Base-by-base conservation (phyloP, 2,888 invertebrate species). In the Chrysolina americana region DNA sequence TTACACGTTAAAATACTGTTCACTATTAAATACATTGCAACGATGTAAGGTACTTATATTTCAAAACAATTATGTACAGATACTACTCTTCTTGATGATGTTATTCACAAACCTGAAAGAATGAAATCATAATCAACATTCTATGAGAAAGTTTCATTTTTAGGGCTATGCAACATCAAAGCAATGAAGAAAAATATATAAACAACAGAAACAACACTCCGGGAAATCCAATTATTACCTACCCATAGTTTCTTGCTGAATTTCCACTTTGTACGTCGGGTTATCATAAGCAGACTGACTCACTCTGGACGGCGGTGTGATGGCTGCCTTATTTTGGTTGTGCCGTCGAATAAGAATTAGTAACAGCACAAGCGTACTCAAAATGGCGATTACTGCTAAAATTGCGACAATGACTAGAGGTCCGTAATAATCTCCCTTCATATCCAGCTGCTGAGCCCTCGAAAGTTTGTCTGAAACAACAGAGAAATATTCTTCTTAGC, bases 231-330 rank as follows among this genome's bases (percentile, higher is more conserved):
- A 21, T 53, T 0, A 13, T 19, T 3, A 81, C 88, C 89, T 91
- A 95, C 96, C 95, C 95, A 96, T 95, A 84, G 96, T 96, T 90
- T 96, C 96, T 89, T 96, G 96, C 89, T 96, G 96, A 88, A 96
- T 92, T 89, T 96, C 96, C 87, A 96, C 95, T 92, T 97, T 97
- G 90, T 96, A 97, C 84, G 96, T 96, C 63, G 96, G 96, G 89
- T 96, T 97, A 88, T 97, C 96, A 86, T 96, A 96, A 62, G 96
- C 95, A n/a, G 96, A 95, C 68, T 96, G 95, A 80, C 92, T 93
- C 86, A 95, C 95, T 79, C 95, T 89, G 15, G 92, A 91, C 13
- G 80, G 76, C 50, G 91, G 92, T 68, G 96, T 96, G 85, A 96
- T 95, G 78, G 95, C 94, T 85, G 94, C 92, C 86, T 93, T 93